Evolutionary conservation across 2,888 invertebrate species (phyloP), one percentile per base, ranked within the genome.

Genomic region (Shargacucullia verbasci): DNA sequence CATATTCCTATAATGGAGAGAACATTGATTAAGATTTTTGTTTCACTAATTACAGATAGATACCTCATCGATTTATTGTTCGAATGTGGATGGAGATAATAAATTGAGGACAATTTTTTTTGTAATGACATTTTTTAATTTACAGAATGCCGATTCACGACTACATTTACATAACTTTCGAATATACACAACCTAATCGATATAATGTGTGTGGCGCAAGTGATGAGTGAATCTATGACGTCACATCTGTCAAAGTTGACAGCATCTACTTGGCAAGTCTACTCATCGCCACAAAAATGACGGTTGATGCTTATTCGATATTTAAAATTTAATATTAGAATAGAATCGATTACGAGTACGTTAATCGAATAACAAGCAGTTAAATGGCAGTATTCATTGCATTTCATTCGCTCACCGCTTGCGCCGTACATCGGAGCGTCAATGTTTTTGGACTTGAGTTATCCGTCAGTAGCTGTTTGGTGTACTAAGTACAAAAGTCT

Each of bases 401-500:
- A 39, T 58, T 56, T 54, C n/a, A 38, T 58, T 67, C 82, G 80
- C 81, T 83, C 71, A 78, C 78, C 81, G 72, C 83, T 80, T 83
- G 82, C 83, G 73, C 76, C 69, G 59, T 41, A 72, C 63, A 65
- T 63, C 60, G 59, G 64, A 59, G 76, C 68, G 76, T 80, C 78
- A 78, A 70, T 76, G 61, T 78, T 69, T 71, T 69, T 71, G 78
- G 82, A 79, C 65, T 59, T 76, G 76, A 70, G 65, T 78, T 74
- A 77, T 83, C 82, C 84, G 84, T 87, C 86, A 81, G 80, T 84
- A 83, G 82, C 73, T 80, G 76, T 77, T 78, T 78, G 71, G 75
- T 86, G 90, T 89, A 92, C 92, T 92, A 89, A 87, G 91, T 92
- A 93, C 93, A 84, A 76, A 70, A 94, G 94, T 94, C 94, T 93